Evolutionary conservation across 2,888 invertebrate species (phyloP).

Genomic region (Patella pellucida): DNA sequence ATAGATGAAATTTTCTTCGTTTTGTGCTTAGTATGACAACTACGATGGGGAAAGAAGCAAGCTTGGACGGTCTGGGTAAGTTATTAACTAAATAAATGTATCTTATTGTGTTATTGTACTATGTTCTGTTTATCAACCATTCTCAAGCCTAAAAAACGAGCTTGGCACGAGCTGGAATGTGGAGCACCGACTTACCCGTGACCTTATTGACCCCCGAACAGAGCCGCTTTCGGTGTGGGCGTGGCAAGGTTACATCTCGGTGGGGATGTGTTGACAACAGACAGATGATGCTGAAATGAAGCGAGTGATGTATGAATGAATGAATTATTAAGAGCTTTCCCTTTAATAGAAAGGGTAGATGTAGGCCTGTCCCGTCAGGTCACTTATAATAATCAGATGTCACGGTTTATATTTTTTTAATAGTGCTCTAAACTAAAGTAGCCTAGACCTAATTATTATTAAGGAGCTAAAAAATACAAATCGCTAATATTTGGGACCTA

Average conservation of each 20-base stretch:
- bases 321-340: background rate
- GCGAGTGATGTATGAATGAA: background rate
- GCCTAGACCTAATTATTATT: too few relatives aligned
- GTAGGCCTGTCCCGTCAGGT: too few relatives aligned
- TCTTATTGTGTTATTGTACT: constrained; percentile 8
- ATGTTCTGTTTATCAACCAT: too few relatives aligned
- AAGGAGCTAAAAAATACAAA: too few relatives aligned
- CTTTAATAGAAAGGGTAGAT: background rate
- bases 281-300: too few relatives aligned
- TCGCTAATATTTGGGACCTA: too few relatives aligned
- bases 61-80: constrained; percentile 60
- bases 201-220: constrained; percentile 1
- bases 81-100: constrained; percentile 22
- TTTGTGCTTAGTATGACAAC: constrained; percentile 42
- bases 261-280: background rate
- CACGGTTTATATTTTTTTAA: too few relatives aligned
- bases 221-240: background rate
- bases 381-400: too few relatives aligned
- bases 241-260: background rate
- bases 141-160: background rate
- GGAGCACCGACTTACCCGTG: background rate
- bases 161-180: background rate
- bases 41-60: constrained; percentile 61
- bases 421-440: too few relatives aligned
- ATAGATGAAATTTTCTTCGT: background rate